A percentile compares a stretch with the other conserved stretches of the same genome.
Conservation (phyloP, 1,140 invertebrate genomes). For the Heliconius hewitsoni region DNA sequence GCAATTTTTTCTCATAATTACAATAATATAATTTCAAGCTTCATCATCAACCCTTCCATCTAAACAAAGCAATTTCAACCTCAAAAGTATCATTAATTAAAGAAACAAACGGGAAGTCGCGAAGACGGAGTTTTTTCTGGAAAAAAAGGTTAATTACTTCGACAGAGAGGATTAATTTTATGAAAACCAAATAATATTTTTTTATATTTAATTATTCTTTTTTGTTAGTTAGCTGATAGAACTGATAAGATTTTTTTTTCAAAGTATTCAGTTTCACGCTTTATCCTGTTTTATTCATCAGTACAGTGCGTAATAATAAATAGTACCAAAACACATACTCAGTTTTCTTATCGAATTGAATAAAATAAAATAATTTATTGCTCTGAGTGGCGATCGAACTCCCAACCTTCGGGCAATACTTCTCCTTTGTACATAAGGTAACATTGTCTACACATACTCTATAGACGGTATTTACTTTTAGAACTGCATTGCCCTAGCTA, state of each 20-base stretch:
- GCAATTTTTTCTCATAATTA: background rate
- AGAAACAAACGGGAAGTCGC: slow-evolving; percentile 24
- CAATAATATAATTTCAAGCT: slow-evolving; percentile 6
- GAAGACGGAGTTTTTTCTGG: slow-evolving; percentile 5
- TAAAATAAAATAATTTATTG: too few species aligned
- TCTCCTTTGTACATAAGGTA: too few species aligned
- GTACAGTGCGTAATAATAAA: too few species aligned
- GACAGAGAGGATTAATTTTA: slow-evolving; percentile 33
- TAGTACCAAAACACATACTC: too few species aligned
- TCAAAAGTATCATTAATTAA: slow-evolving; percentile 37
- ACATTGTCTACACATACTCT: too few species aligned
- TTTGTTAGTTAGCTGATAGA: background rate
- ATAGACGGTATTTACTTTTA: too few species aligned
- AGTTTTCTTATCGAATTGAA: too few species aligned
- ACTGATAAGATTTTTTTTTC: background rate
- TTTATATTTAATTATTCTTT: slow-evolving; percentile 8
- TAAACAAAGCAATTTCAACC: slow-evolving; percentile 28
- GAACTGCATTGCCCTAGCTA: too few species aligned
- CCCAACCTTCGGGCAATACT: too few species aligned
- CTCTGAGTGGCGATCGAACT: too few species aligned
- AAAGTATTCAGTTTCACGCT: background rate
- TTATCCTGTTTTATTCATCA: background rate
- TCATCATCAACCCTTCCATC: slow-evolving; percentile 9
- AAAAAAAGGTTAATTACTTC: slow-evolving; percentile 32
- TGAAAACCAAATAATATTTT: slow-evolving; percentile 32